A percentile compares a stretch with the other conserved stretches of the same genome.
These are phyloP conservation scores for Pseudomyrmex concolor DNA, from an alignment of 1,140 invertebrate species.

Conservation along the genomic window DNA sequence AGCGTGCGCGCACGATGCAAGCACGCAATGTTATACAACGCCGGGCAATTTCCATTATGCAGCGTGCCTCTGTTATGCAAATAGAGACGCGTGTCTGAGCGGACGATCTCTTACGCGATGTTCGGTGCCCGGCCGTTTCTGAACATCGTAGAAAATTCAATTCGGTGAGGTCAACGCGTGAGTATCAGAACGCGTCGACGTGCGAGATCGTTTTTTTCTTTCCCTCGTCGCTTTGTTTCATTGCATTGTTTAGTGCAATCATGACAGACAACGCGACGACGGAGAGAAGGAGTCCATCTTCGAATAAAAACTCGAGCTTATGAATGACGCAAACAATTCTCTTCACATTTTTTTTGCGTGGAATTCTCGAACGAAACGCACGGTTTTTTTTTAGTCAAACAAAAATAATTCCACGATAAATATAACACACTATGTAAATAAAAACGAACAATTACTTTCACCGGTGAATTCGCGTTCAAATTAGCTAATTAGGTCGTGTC, in stretches of 20 bases:
- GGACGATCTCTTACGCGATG: slow-evolving; percentile 63
- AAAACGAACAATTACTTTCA: too few species aligned
- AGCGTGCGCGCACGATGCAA: slow-evolving; percentile 38
- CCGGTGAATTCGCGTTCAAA: slow-evolving; percentile 4
- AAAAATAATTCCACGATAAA: too few species aligned
- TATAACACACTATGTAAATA: too few species aligned
- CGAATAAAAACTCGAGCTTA: slow-evolving; percentile 9
- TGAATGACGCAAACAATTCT: neutral
- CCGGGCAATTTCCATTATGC: slow-evolving; percentile 69
- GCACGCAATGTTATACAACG: slow-evolving; percentile 65
- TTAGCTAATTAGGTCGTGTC: neutral
- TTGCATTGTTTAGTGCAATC: slow-evolving; percentile 70
- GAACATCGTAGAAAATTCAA: slow-evolving; percentile 45
- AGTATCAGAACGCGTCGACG: slow-evolving; percentile 11
- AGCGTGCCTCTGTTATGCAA: slow-evolving; percentile 73
- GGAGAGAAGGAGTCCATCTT: neutral
- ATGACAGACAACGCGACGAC: slow-evolving; percentile 56
- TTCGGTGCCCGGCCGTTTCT: slow-evolving; percentile 55
- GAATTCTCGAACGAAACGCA: neutral
- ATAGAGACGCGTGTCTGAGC: slow-evolving; percentile 70
- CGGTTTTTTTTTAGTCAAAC: neutral
- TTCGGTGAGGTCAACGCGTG: slow-evolving; percentile 17
- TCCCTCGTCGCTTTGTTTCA: slow-evolving; percentile 46
- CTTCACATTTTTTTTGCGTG: neutral
- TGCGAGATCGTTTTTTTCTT: slow-evolving; percentile 11